phyloP scores from a whole-genome alignment of 1,140 invertebrate genomes.

The Pinna nobilis region DNA sequence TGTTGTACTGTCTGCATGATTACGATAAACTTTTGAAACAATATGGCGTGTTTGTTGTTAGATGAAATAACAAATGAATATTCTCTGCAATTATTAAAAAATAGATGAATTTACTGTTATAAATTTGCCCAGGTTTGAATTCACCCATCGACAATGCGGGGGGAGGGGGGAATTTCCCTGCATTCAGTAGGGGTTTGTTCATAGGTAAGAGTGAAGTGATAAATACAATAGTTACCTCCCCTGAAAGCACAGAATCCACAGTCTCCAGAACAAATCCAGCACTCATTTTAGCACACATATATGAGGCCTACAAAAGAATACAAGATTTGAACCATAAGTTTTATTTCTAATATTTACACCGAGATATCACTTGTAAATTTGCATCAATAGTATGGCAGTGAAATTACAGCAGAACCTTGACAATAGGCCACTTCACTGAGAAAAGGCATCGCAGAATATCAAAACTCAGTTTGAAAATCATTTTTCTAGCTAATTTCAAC shows the following conservation, averaged over 20 bases:
- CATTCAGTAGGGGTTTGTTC: neutral
- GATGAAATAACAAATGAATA: too few relatives aligned
- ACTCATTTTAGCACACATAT: constrained; percentile 83
- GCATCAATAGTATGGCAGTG: neutral
- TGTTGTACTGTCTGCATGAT: too few relatives aligned
- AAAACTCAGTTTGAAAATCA: too few relatives aligned
- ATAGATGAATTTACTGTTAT: too few relatives aligned
- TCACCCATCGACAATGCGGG: too few relatives aligned
- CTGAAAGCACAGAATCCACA: constrained; percentile 82
- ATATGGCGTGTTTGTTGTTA: too few relatives aligned
- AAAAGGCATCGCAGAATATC: too few relatives aligned
- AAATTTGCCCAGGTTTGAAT: too few relatives aligned
- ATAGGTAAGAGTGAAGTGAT: neutral
- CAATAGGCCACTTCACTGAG: neutral
- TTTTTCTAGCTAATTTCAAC: too few relatives aligned
- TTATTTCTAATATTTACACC: neutral
- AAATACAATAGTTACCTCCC: constrained; percentile 74
- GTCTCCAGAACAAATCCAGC: constrained; percentile 88
- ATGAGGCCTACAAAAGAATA: constrained; percentile 82
- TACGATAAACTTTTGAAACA: too few relatives aligned
- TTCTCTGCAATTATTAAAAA: too few relatives aligned
- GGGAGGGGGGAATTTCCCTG: too few relatives aligned
- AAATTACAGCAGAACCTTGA: neutral
- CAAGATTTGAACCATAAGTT: neutral
- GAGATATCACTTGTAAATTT: neutral